Evolutionary conservation across 2,113 vertebrate species (phyloP).

Genomic region (Litocranius walleri): DNA sequence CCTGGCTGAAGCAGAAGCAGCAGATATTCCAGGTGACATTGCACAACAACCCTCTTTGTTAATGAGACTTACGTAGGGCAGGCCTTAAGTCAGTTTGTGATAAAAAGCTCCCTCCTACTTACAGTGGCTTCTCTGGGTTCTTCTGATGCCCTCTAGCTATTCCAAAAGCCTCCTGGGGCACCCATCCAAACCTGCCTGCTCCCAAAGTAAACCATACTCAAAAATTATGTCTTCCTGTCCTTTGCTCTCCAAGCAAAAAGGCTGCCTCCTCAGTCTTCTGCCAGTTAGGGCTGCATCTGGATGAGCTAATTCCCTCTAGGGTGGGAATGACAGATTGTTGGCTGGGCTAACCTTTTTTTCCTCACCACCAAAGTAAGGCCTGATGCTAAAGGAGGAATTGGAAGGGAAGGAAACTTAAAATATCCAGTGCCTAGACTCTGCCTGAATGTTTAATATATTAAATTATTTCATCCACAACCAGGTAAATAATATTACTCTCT

Average conservation of each 20-base stretch:
- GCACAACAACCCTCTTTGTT: not conserved
- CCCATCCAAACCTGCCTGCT: slow-evolving; percentile 34
- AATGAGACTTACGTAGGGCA: not conserved
- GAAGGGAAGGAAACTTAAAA: not conserved
- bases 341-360: slow-evolving; percentile 40
- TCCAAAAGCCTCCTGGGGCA: not conserved
- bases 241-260: slow-evolving; percentile 40
- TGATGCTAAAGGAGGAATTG: slow-evolving; percentile 6
- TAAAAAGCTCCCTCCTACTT: not conserved
- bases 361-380: slow-evolving; percentile 21
- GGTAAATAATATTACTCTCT: not conserved
- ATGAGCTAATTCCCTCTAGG: slow-evolving; percentile 64
- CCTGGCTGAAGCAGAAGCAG: not conserved
- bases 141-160: not conserved
- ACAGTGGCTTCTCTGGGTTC: not conserved
- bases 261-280: slow-evolving; percentile 29
- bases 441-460: slow-evolving; percentile 6
- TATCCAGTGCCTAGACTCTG: slow-evolving; percentile 36
- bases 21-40: not conserved
- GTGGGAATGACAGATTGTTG: slow-evolving; percentile 57
- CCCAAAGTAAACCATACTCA: slow-evolving; percentile 7
- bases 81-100: not conserved
- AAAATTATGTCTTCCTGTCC: slow-evolving; percentile 57
- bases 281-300: slow-evolving; percentile 55
- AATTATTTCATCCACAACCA: slow-evolving; percentile 7